phyloP scores from a whole-genome alignment of 2,113 vertebrate species.

The Climacteris rufus region DNA sequence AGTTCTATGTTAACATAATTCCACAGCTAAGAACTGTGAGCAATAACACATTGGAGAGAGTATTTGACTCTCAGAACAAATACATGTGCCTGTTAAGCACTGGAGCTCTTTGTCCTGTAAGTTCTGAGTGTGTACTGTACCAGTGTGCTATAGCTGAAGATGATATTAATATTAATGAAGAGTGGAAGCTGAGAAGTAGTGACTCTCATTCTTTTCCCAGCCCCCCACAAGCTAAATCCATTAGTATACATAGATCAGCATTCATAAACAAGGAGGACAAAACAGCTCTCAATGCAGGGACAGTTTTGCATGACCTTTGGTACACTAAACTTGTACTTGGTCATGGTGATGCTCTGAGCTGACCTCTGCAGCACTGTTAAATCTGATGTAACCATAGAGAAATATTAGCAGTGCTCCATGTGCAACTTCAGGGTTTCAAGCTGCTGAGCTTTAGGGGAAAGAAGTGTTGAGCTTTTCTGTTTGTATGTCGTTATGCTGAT shows the following conservation, averaged over 20 bases:
- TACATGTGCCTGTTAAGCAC: neutral
- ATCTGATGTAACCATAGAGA: neutral
- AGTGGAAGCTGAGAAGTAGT: slow-evolving; percentile 65
- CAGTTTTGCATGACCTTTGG: slow-evolving; percentile 43
- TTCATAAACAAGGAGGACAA: slow-evolving; percentile 70
- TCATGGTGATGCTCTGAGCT: neutral
- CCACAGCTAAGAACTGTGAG: neutral
- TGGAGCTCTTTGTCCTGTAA: slow-evolving; percentile 38
- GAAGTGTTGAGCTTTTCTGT: slow-evolving; percentile 1
- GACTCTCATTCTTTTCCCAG: slow-evolving; percentile 52
- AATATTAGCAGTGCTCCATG: neutral
- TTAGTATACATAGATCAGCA: slow-evolving; percentile 70
- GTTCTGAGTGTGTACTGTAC: slow-evolving; percentile 32
- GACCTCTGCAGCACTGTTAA: slow-evolving; percentile 5
- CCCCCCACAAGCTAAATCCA: slow-evolving; percentile 69
- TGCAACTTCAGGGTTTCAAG: neutral
- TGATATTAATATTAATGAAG: slow-evolving; percentile 74
- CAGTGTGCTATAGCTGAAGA: slow-evolving; percentile 41
- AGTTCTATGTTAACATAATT: neutral
- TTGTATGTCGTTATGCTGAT: neutral
- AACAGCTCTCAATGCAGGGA: slow-evolving; percentile 61
- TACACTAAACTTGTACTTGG: neutral
- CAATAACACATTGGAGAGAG: neutral
- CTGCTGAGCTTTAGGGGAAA: neutral
- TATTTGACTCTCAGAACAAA: neutral